Conservation (phyloP, 2,113 vertebrate species). For the Phylloscopus trochilus region DNA sequence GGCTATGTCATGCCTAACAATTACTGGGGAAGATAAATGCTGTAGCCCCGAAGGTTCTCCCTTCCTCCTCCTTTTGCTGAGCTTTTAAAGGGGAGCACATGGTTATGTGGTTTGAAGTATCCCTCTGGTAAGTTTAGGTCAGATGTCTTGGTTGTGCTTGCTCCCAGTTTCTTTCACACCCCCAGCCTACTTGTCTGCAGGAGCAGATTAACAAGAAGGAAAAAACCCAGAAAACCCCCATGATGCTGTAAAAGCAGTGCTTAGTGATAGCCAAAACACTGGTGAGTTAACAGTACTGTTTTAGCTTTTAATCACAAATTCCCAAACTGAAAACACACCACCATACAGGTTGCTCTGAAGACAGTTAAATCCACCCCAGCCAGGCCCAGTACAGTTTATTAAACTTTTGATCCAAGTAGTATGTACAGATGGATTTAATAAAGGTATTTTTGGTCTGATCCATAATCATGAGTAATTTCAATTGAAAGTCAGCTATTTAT, state of each 20-base stretch:
- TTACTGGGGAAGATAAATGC: background rate
- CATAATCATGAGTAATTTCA: constrained; percentile 27
- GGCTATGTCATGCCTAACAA: fast-evolving
- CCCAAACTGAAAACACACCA: background rate
- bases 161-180: background rate
- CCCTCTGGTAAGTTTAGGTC: background rate
- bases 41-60: background rate
- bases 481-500: background rate
- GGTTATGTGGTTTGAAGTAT: background rate
- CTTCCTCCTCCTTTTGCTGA: background rate
- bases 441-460: constrained; percentile 35
- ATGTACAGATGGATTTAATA: constrained; percentile 56
- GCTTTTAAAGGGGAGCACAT: background rate
- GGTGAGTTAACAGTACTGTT: background rate
- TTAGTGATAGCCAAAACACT: background rate
- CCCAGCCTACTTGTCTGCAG: background rate
- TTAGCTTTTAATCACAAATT: background rate
- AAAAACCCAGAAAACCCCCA: fast-evolving
- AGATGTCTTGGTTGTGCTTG: background rate
- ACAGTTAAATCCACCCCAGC: background rate
- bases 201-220: background rate
- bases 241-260: fast-evolving
- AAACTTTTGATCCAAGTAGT: background rate
- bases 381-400: background rate
- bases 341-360: background rate